Evolutionary conservation across 2,888 invertebrate genomes (phyloP), one percentile per base, ranked within the genome.

Genomic region (Ennomos erosarius): DNA sequence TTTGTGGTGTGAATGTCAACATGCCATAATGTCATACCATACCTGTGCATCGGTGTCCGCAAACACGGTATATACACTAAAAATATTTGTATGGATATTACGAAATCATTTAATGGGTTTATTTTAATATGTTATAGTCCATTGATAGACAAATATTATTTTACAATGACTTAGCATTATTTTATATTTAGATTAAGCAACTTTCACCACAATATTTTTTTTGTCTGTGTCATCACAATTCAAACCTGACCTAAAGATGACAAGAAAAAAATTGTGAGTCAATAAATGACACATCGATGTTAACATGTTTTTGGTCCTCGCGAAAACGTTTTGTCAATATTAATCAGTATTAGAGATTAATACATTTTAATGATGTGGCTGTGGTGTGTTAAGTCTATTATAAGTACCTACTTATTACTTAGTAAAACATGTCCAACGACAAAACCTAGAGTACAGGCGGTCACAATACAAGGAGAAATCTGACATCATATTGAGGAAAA

Each of bases 1-100:
- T 76, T 79, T 78, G 74, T 74, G 71, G 65, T 72, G 73, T 78
- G 62, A 72, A 60, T 73, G 77, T 76, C 70, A 78, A 81, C 71
- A 78, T 40, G 55, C 65, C 64, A 65, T 55, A 71, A 59, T 72
- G 69, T 71, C 69, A 69, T 74, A 78, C 76, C 73, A 71, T 75
- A 78, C 74, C 68, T 69, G 74, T 69, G 69, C 76, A 74, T 64
- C 59, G 59, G 59, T 71, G 73, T 76, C 65, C 54, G 71, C 70
- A 80, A 81, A 81, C 70, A 80, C 61, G 45, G 68, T 71, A 71
- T 72, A 67, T 71, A 72, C 70, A 68, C 68, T 64, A 56, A 70
- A 55, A 71, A 71, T 64, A 62, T 60, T 56, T 68, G 62, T 64
- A 56, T 63, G 57, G 59, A 55, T 57, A 65, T 68, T 64, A 68